Conservation (phyloP, 2,797 vertebrate species). For the Hoplostethus mediterraneus region DNA sequence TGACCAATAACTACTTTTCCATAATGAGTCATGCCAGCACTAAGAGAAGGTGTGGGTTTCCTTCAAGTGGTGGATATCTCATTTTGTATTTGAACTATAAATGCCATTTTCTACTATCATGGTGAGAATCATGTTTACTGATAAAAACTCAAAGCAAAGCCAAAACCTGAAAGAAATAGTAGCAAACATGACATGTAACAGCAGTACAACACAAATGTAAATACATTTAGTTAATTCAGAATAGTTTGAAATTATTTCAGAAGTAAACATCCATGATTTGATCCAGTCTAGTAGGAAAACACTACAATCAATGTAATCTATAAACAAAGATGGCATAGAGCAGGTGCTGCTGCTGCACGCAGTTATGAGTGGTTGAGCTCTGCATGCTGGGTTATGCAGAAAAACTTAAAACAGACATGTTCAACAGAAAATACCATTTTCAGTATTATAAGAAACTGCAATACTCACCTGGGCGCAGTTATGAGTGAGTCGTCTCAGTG, state of each 20-base stretch:
- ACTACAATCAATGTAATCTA: background rate
- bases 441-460: conserved; percentile 30
- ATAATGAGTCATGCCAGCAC: conserved; percentile 65
- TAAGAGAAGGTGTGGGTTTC: conserved; percentile 21
- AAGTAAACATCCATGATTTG: background rate
- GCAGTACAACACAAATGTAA: background rate
- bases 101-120: conserved; percentile 43
- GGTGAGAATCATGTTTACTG: background rate
- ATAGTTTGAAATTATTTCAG: background rate
- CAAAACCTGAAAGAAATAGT: conserved; percentile 32
- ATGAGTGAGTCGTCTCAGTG: conserved; percentile 67
- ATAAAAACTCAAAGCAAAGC: conserved; percentile 31
- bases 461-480: conserved; percentile 73
- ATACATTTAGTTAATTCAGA: too few relatives aligned
- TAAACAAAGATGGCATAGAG: background rate
- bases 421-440: conserved; percentile 18
- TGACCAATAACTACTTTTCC: conserved; percentile 59
- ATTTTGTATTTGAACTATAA: conserved; percentile 47
- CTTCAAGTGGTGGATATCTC: conserved; percentile 42
- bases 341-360: conserved; percentile 14
- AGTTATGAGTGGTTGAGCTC: background rate
- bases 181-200: background rate
- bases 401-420: background rate
- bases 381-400: background rate
- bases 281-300: conserved; percentile 9